Base-by-base conservation (phyloP, 2,888 invertebrate genomes). In the Aspidiotus destructor region DNA sequence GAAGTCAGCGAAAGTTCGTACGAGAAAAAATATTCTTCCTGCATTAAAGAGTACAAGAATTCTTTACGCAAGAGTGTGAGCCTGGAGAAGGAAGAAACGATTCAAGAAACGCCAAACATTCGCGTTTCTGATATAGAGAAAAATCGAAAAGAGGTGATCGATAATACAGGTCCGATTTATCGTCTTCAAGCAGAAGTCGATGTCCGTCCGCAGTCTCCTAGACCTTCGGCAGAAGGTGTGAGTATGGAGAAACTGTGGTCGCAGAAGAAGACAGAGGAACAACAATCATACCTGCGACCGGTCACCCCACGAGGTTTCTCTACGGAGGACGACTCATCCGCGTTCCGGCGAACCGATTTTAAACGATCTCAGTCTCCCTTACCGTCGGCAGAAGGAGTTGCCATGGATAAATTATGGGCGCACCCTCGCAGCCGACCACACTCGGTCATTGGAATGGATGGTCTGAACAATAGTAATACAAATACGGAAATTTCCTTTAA, bases 181-280 rank as follows among this genome's bases (percentile, higher is more conserved):
- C 74, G 80, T 53, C 80, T 79, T 3, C 71, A 72, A 61, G 74
- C 75, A 17, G 74, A 75, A 40, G 74, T 77, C n/a, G 74, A 75
- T 7, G 74, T 79, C 13, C 76, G 81, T 63, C 78, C 76, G 11
- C 68, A 77, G 1, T 80, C 81, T 1, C 81, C 81, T 8, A 82
- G 81, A 70, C 84, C 86, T 9, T 85, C 86, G 5, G 81, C 82
- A 0, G 84, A 86, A 74, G 86, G 80, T 1, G 74, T 86, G 58
- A 80, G 82, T 69, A 86, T 86, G 86, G 85, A 86, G 72, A 86
- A 84, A 75, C 77, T 85, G 0, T 86, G 86, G 86, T 81, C 84
- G 5, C 70, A 71, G 28, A 69, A 71, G 52, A 69, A 71, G 61
- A 70, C 72, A 55, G 72, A 71, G 58, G 72, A 68, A 41, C 28